Base-by-base conservation (phyloP, 23 tunicate species). In the Halocynthia aurantium region DNA sequence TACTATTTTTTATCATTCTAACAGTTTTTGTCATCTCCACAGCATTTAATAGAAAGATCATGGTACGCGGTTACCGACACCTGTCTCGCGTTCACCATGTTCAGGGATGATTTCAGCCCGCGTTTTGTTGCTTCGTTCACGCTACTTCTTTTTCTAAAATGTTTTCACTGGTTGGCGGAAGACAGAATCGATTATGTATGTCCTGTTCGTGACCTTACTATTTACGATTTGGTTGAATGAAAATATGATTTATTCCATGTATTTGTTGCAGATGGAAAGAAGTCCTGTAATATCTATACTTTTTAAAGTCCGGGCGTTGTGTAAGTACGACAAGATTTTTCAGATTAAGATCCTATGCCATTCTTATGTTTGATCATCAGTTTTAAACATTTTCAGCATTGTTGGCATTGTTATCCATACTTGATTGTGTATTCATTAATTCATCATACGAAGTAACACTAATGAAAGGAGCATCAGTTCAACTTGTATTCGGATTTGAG, bases 31-130 rank as follows among this genome's bases (percentile, higher is more conserved):
- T 60, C 2, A 1, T 60, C n/a, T 15, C n/a, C 60, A 20, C 84
- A 88, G 90, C 88, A 93, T 83, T 71, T 93, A 7, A 87, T 84
- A 69, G 99, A 94, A 77, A 76, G 90, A 71, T 84, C 95, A 9
- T 94, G 99, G 99, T 94, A 94, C 73, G 95, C 99, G 0, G 87
- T 94, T 31, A 94, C 95, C 63, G 99, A 94, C 73, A 94, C 99
- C 31, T 94, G 99, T 69, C 96, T 94, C 67, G 99, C 99, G 8
- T 94, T 94, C 55, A 94, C 99, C 61, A 88, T 94, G 96, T 94
- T 94, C 67, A 81, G 99, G 8, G 95, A 94, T 75, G 95, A 94
- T 54, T 85, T 94, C 75, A 84, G 88, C 67, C 99, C 99, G 1
- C 50, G 87, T 6, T 94, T 94, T 84, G 95, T 94, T 10, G 95